A percentile compares a stretch with the other conserved stretches of the same genome.
phyloP scores from a whole-genome alignment of 2,888 invertebrate genomes.

The Tipula helvola region DNA sequence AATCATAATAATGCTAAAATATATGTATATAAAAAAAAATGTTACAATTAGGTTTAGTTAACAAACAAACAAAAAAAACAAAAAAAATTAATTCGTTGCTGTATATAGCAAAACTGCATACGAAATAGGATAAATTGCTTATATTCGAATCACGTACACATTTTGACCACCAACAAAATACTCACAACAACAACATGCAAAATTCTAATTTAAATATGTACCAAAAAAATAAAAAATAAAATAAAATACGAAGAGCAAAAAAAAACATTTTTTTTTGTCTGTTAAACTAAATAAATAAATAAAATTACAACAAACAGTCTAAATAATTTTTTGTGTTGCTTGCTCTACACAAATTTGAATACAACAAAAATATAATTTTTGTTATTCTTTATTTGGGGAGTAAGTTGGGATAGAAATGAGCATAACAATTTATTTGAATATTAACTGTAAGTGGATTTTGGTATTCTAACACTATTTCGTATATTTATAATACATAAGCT shows the following conservation, averaged over 20 bases:
- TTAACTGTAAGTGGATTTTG: not conserved
- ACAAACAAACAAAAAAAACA: not conserved
- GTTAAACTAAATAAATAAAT: not conserved
- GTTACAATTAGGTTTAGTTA: not conserved
- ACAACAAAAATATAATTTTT: not conserved
- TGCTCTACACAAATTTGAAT: not conserved
- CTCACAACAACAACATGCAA: not conserved
- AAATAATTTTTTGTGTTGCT: not conserved
- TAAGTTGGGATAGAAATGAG: not conserved
- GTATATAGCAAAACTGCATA: not conserved
- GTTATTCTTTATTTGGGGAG: not conserved
- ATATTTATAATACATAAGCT: not conserved
- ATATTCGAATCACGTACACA: not conserved
- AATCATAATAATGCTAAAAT: not conserved
- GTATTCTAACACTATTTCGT: not conserved
- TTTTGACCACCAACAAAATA: slow-evolving; percentile 4
- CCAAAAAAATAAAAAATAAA: not conserved
- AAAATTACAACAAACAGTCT: not conserved
- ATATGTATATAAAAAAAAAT: not conserved
- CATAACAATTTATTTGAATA: not conserved
- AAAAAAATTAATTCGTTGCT: not conserved
- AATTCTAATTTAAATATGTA: slow-evolving; percentile 4
- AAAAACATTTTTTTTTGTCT: not conserved
- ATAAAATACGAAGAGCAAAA: not conserved
- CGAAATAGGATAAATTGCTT: not conserved